These are phyloP conservation scores for Homalodisca vitripennis DNA, from an alignment of 1,140 invertebrate species.

Conservation along the genomic window DNA sequence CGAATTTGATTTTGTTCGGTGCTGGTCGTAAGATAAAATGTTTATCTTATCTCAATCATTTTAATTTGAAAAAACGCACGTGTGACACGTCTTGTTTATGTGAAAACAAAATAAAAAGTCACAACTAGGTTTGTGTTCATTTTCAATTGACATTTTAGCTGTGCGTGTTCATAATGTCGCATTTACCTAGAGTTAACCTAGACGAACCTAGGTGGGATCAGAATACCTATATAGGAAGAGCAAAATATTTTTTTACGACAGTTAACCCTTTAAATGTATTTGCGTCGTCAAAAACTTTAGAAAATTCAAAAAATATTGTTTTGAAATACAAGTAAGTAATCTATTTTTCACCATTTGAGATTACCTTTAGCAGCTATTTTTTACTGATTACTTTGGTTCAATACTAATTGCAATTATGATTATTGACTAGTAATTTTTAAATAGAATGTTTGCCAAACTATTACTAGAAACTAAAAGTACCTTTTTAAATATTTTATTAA, in stretches of 20 bases:
- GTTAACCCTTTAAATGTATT: constrained; percentile 93
- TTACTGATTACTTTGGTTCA: neutral
- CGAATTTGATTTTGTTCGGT: no score
- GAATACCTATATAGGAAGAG: constrained; percentile 86
- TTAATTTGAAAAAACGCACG: no score
- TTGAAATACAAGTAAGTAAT: constrained; percentile 63
- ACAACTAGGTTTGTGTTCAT: neutral
- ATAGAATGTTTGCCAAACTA: neutral
- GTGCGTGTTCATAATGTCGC: constrained; percentile 7
- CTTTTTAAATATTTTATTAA: neutral
- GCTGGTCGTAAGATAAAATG: no score
- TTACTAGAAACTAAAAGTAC: neutral
- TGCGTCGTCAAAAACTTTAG: constrained; percentile 66
- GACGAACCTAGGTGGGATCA: constrained; percentile 93
- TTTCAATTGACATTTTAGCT: neutral
- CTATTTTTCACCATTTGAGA: no score
- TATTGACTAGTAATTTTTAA: neutral
- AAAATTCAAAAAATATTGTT: constrained; percentile 74
- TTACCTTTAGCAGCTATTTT: neutral
- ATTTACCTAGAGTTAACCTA: constrained; percentile 62
- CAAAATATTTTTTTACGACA: constrained; percentile 92
- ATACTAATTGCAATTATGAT: neutral
- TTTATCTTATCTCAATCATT: no score
- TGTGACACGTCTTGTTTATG: neutral
- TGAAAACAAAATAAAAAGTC: neutral